phyloP scores from a whole-genome alignment of 2,888 invertebrate genomes.

The Himalopsyche japonica region DNA sequence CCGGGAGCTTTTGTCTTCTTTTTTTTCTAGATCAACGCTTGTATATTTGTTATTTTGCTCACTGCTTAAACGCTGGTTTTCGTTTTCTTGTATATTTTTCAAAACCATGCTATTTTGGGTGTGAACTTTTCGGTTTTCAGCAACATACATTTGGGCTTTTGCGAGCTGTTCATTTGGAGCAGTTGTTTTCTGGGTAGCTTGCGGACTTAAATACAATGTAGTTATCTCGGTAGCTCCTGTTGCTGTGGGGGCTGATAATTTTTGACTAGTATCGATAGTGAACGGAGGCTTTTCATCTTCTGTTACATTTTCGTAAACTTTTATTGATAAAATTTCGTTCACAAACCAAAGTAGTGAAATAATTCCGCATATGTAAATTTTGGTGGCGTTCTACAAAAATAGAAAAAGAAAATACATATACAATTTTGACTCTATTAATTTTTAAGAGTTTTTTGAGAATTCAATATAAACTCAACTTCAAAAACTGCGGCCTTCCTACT shows the following conservation, averaged over 20 bases:
- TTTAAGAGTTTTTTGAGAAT: too few species aligned
- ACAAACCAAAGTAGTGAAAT: slow-evolving; percentile 34
- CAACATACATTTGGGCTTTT: slow-evolving; percentile 25
- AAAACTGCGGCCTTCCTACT: too few species aligned
- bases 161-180: slow-evolving; percentile 18
- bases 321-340: slow-evolving; percentile 27
- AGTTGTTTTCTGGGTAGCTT: background rate
- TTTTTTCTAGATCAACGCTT: background rate
- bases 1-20: background rate
- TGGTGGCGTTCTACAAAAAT: slow-evolving; percentile 26
- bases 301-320: slow-evolving; percentile 32
- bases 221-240: slow-evolving; percentile 12
- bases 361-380: slow-evolving; percentile 24
- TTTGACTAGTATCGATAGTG: background rate
- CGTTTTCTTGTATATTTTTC: background rate
- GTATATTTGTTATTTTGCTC: background rate
- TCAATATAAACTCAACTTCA: too few species aligned
- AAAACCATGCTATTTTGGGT: slow-evolving; percentile 2
- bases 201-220: background rate
- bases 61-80: background rate
- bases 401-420: background rate
- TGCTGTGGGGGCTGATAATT: slow-evolving; percentile 2
- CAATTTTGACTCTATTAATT: too few species aligned
- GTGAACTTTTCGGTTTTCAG: slow-evolving; percentile 25
- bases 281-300: slow-evolving; percentile 13